Evolutionary conservation across 2,888 invertebrate genomes (phyloP), one percentile per base, ranked within the genome.

Genomic region (Drosophila siamana): DNA sequence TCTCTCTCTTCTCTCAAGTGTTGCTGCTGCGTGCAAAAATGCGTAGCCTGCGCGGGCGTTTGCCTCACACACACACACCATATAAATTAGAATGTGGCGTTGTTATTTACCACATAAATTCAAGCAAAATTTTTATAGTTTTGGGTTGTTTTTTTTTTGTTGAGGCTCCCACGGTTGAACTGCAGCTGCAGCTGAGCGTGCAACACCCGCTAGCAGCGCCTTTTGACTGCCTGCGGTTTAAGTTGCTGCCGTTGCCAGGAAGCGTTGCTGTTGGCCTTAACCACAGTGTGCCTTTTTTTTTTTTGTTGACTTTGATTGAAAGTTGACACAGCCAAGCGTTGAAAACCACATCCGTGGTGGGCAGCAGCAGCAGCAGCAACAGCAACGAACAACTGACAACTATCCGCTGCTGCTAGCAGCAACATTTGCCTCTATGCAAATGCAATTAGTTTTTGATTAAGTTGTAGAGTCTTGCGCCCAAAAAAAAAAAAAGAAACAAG

Each of bases 291-390:
- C 48, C 19, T 19, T 51, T 67, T 57, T 50, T 56, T 69, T 71
- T 4, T 26, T 4, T 77, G 77, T 84, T 88, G 78, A 86, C 87
- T 85, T 85, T 89, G 85, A 86, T 86, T 86, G 85, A 86, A 86
- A 86, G 89, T 86, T 89, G 89, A 86, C 89, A 89, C 89, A 89
- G 89, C 85, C 74, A 86, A 89, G 88, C 89, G 85, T 84, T 88
- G 74, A 89, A 88, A 90, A 90, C 88, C 90, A 90, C 88, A 90
- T 90, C 89, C 88, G 90, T 81, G 82, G 83, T 75, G 85, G 63
- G 87, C 77, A 75, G 79, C 69, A 74, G 38, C 69, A 68, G 36
- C 70, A 61, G 85, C 77, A 75, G 69, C 69, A 75, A 64, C 69
- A 74, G 38, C 57, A 69, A 46, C 71, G 28, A 52, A 51, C 59